phyloP scores from a whole-genome alignment of 1,140 invertebrate genomes.

The Chrysopa pallens region DNA sequence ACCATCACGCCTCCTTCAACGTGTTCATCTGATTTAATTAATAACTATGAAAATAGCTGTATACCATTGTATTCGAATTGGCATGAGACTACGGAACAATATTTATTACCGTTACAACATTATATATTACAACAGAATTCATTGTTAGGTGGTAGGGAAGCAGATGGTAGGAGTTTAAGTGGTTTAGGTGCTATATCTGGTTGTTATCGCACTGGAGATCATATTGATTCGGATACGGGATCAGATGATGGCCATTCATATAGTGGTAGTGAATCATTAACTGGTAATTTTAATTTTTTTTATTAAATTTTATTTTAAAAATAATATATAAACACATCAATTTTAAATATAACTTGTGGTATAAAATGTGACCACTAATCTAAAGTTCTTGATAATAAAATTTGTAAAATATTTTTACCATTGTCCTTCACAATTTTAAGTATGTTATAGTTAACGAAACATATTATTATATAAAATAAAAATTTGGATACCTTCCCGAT shows the following conservation, averaged over 20 bases:
- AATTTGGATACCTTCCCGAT: too few relatives aligned
- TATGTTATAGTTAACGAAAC: too few relatives aligned
- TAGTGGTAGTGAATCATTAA: slow-evolving; percentile 22
- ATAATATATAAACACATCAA: too few relatives aligned
- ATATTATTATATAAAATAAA: too few relatives aligned
- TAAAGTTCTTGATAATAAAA: too few relatives aligned
- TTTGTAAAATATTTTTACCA: too few relatives aligned
- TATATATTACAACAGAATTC: slow-evolving; percentile 72
- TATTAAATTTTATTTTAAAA: not conserved
- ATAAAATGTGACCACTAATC: too few relatives aligned
- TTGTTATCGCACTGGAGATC: slow-evolving; percentile 42
- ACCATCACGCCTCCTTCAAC: too few relatives aligned
- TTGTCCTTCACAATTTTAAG: too few relatives aligned
- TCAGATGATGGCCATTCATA: slow-evolving; percentile 18
- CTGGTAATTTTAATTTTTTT: slow-evolving; percentile 7
- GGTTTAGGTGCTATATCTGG: not conserved
- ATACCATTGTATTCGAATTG: slow-evolving; percentile 50
- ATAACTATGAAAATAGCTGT: too few relatives aligned
- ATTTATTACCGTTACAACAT: slow-evolving; percentile 66
- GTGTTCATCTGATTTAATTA: too few relatives aligned
- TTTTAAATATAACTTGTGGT: too few relatives aligned
- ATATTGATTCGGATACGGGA: slow-evolving; percentile 44
- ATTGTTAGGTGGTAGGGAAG: slow-evolving; percentile 32
- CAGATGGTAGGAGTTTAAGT: not conserved
- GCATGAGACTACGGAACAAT: slow-evolving; percentile 32